Conservation (phyloP, 2,113 vertebrate species). For the Phodopus roborovskii region DNA sequence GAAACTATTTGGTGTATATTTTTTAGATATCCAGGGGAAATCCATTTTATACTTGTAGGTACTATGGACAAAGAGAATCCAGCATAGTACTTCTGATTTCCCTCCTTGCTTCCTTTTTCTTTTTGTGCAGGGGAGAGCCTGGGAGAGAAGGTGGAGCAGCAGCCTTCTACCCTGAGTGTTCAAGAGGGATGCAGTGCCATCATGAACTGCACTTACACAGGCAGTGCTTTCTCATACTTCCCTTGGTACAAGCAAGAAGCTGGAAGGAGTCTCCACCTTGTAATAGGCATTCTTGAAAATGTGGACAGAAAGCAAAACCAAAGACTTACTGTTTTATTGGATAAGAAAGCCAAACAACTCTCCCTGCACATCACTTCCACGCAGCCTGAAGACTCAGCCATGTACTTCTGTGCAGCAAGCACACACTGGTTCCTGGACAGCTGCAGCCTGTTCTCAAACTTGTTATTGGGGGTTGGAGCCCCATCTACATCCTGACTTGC, state of each 20-base stretch:
- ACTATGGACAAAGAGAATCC: not conserved
- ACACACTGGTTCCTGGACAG: not conserved
- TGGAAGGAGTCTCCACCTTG: not conserved
- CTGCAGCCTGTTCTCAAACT: not conserved
- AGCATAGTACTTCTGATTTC: not conserved
- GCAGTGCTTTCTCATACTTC: fast-evolving
- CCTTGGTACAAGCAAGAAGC: conserved; percentile 47
- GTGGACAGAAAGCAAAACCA: fast-evolving
- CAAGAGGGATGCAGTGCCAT: not conserved
- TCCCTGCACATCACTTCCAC: not conserved
- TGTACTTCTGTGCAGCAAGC: not conserved
- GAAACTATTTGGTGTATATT: not conserved
- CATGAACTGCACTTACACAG: conserved; percentile 38
- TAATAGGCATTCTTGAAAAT: not conserved
- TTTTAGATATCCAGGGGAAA: not conserved
- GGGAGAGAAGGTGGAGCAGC: conserved; percentile 29
- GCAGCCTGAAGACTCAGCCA: conserved; percentile 5
- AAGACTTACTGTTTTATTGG: not conserved
- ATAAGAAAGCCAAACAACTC: not conserved
- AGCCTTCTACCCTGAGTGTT: not conserved
- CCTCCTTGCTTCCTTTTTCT: not conserved
- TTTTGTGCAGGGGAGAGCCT: not conserved
- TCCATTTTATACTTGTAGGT: not conserved
- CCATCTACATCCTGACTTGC: not conserved
- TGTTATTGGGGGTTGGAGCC: not conserved